Percentiles rank a stretch among this genome's conserved stretches.
phyloP scores from a whole-genome alignment of 2,797 vertebrate genomes.

The Arctocebus calabarensis region DNA sequence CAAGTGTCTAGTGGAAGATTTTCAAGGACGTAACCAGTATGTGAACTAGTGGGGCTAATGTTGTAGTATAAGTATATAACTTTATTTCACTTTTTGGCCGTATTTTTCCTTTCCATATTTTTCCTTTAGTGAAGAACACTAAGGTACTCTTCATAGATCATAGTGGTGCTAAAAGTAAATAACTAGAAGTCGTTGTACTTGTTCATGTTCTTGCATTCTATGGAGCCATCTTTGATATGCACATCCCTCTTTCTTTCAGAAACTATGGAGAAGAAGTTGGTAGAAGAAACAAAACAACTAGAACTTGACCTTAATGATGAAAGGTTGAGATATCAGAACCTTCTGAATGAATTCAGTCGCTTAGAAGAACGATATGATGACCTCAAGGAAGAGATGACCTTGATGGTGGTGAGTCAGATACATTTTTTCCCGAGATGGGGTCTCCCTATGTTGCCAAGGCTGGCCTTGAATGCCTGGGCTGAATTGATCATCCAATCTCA shows the following conservation, averaged over 20 bases:
- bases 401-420: conserved; percentile 90
- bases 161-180: conserved; percentile 28
- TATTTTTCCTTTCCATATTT: neutral
- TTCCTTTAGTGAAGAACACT: neutral
- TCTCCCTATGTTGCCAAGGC: neutral
- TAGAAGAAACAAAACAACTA: conserved; percentile 96
- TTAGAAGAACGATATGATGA: conserved; percentile 98
- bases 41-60: neutral
- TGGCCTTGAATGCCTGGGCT: neutral
- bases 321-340: conserved; percentile 97
- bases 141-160: neutral
- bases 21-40: neutral
- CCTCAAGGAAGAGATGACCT: conserved; percentile 94
- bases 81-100: neutral
- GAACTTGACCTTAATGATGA: conserved; percentile 97
- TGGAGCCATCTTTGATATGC: neutral
- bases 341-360: conserved; percentile 96
- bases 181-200: neutral
- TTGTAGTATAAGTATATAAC: neutral
- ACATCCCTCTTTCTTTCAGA: conserved; percentile 87
- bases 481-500: neutral
- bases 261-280: conserved; percentile 93
- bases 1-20: neutral
- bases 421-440: neutral
- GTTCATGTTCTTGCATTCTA: conserved; percentile 24